phyloP scores from a whole-genome alignment of 2,113 vertebrate species.

The Campylomormyrus tamandua region DNA sequence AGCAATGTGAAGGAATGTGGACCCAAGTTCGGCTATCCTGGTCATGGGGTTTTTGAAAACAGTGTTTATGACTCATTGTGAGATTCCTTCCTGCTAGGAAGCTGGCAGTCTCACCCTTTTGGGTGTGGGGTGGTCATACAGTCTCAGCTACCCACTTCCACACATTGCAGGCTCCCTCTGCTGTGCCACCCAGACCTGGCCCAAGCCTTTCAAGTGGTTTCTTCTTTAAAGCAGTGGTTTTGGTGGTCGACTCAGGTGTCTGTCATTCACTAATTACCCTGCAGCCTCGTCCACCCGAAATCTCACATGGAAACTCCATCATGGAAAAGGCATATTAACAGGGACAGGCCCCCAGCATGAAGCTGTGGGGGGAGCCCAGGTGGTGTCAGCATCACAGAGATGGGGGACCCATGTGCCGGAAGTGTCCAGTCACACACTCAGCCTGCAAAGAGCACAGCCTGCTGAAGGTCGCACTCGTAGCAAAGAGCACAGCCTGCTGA shows the following conservation, averaged over 20 bases:
- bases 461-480: too few species aligned
- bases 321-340: background rate
- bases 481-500: too few species aligned
- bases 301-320: background rate
- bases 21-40: background rate
- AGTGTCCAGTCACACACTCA: background rate
- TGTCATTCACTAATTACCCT: background rate
- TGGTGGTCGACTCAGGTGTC: background rate
- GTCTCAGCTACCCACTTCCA: background rate
- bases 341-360: too few species aligned
- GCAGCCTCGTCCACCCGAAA: background rate
- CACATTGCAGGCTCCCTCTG: background rate
- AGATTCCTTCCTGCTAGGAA: background rate
- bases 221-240: background rate
- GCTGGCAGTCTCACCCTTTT: background rate
- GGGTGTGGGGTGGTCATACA: background rate
- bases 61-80: background rate
- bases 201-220: background rate
- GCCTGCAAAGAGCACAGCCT: background rate
- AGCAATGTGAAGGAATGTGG: background rate
- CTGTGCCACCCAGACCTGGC: background rate
- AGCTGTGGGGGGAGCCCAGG: too few species aligned
- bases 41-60: background rate
- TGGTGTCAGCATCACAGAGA: background rate
- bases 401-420: background rate